Conservation (phyloP, 2,888 invertebrate genomes). For the Drosophila kuntzei region DNA sequence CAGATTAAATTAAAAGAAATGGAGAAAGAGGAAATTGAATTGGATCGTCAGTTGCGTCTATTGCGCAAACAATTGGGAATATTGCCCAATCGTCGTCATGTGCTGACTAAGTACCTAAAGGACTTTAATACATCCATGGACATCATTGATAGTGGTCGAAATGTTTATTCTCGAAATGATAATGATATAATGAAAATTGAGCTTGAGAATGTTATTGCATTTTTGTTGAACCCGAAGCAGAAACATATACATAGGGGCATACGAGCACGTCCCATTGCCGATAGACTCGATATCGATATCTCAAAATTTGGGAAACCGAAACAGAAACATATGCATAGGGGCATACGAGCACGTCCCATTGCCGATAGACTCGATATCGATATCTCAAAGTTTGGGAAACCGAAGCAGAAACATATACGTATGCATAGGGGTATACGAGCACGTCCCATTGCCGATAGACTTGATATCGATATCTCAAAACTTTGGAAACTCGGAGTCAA, state of each 20-base stretch:
- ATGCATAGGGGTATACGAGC: no score
- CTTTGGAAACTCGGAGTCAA: background rate
- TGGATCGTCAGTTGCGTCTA: conserved; percentile 1
- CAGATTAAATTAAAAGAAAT: conserved; percentile 11
- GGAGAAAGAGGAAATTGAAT: conserved; percentile 4
- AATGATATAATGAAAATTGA: background rate
- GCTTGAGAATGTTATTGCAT: background rate
- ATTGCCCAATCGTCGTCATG: conserved; percentile 6
- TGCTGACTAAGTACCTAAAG: background rate
- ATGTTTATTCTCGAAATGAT: background rate
- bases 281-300: background rate
- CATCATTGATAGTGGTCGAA: background rate
- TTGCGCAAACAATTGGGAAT: conserved; percentile 35
- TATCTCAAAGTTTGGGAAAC: background rate
- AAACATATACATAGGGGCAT: background rate
- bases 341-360: background rate
- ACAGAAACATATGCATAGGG: background rate
- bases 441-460: background rate
- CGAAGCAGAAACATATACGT: background rate
- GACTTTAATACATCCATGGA: conserved; percentile 3
- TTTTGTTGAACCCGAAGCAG: background rate
- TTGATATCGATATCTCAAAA: background rate
- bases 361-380: background rate
- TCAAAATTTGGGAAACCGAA: background rate
- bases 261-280: background rate